Conservation (phyloP, 1,140 invertebrate species). For the Diabrotica undecimpunctata region DNA sequence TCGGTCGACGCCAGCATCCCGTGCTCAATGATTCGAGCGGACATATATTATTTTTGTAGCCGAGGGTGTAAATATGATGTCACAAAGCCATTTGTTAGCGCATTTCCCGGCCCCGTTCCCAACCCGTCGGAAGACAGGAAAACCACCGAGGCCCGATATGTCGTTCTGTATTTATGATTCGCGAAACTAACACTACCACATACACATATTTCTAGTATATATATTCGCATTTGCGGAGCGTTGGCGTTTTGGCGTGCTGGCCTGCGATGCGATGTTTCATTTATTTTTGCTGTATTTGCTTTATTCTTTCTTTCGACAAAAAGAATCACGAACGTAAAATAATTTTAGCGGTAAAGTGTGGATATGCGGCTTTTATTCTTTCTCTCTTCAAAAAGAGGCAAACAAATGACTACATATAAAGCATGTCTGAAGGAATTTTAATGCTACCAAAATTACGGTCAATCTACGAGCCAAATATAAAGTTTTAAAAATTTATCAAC, state of each 20-base stretch:
- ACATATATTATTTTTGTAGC: constrained; percentile 50
- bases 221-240: background rate
- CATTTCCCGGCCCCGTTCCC: constrained; percentile 42
- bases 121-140: constrained; percentile 42
- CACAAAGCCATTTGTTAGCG: constrained; percentile 49
- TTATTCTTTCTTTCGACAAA: background rate
- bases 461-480: too few relatives aligned
- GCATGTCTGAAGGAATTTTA: too few relatives aligned
- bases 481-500: too few relatives aligned
- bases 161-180: constrained; percentile 47
- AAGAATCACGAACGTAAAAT: background rate
- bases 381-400: too few relatives aligned
- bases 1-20: constrained; percentile 29
- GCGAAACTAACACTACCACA: constrained; percentile 5
- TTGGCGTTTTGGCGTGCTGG: background rate
- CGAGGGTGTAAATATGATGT: constrained; percentile 50
- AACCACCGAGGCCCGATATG: constrained; percentile 45
- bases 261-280: background rate
- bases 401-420: too few relatives aligned
- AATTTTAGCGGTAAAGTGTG: background rate
- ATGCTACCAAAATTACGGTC: too few relatives aligned
- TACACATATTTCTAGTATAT: background rate
- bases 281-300: background rate
- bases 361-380: too few relatives aligned
- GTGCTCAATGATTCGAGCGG: constrained; percentile 49